Conservation (phyloP, 1,140 invertebrate species). For the Drosophila guanche region DNA sequence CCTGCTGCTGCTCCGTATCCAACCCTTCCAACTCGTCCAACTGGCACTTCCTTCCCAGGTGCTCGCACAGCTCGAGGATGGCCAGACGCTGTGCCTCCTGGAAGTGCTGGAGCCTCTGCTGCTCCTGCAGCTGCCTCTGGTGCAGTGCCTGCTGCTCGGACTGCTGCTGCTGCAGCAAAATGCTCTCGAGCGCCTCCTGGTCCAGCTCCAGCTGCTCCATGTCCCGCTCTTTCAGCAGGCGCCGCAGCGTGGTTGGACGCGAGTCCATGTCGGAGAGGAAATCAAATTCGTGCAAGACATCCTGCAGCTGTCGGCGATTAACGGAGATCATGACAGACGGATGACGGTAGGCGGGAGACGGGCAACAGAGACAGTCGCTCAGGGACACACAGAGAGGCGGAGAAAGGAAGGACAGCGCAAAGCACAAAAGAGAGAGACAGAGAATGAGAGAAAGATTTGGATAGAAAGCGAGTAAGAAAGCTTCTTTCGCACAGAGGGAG, state of each 20-base stretch:
- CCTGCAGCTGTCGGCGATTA: slow-evolving; percentile 88
- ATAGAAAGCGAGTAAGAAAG: background rate
- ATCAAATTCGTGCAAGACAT: slow-evolving; percentile 93
- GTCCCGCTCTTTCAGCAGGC: slow-evolving; percentile 83
- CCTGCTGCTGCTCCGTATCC: slow-evolving; percentile 16
- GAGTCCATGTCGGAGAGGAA: slow-evolving; percentile 88
- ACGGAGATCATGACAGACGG: slow-evolving; percentile 53
- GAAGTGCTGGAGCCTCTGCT: slow-evolving; percentile 44
- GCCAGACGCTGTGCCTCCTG: slow-evolving; percentile 49
- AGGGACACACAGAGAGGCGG: slow-evolving; percentile 30
- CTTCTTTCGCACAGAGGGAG: slow-evolving; percentile 1
- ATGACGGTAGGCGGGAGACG: slow-evolving; percentile 31
- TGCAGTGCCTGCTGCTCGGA: slow-evolving; percentile 46
- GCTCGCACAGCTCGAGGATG: slow-evolving; percentile 71
- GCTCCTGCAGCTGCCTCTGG: slow-evolving; percentile 43
- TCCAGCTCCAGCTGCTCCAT: slow-evolving; percentile 60
- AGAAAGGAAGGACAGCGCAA: slow-evolving; percentile 10
- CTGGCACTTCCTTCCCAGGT: slow-evolving; percentile 2
- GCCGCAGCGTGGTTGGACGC: slow-evolving; percentile 71
- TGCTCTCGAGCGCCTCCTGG: slow-evolving; percentile 41
- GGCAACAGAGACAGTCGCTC: slow-evolving; percentile 47
- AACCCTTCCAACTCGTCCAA: slow-evolving; percentile 10
- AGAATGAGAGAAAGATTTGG: slow-evolving; percentile 3
- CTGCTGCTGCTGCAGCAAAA: slow-evolving; percentile 42
- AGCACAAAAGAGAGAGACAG: slow-evolving; percentile 20